phyloP scores from a whole-genome alignment of 2,113 vertebrate species.

The Ancistrus triradiatus region DNA sequence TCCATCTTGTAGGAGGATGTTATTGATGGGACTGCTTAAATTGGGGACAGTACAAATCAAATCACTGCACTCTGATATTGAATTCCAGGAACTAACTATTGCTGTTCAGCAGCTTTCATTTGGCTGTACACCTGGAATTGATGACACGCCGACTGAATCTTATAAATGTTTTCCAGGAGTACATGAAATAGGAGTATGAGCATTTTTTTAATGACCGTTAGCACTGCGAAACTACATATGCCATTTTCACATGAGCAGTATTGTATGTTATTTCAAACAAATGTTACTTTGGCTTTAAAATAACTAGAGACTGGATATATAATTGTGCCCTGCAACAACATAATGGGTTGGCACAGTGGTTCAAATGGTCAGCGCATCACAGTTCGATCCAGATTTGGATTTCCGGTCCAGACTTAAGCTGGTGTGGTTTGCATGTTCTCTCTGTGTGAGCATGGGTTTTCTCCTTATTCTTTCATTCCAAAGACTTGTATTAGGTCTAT shows the following conservation, averaged over 20 bases:
- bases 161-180: conserved; percentile 22
- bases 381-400: too few species aligned
- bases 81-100: conserved; percentile 36
- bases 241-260: not conserved
- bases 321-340: too few species aligned
- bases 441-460: too few species aligned
- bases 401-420: too few species aligned
- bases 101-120: conserved; percentile 32
- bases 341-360: too few species aligned
- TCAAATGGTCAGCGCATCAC: too few species aligned
- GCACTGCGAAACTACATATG: not conserved
- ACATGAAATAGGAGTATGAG: conserved; percentile 13
- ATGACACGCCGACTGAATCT: conserved; percentile 9
- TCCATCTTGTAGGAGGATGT: conserved; percentile 22
- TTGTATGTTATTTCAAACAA: conserved; percentile 1
- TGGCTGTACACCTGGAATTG: conserved; percentile 27
- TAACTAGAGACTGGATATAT: not conserved
- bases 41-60: conserved; percentile 36
- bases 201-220: conserved; percentile 1
- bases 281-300: not conserved
- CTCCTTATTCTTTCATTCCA: too few species aligned
- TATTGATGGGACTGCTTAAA: conserved; percentile 31
- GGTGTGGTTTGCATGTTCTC: too few species aligned
- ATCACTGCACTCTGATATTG: conserved; percentile 32
- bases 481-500: too few species aligned